Percentiles rank a stretch among this genome's conserved stretches.
phyloP scores from a whole-genome alignment of 2,797 vertebrate genomes.

The Myotis findleyi region DNA sequence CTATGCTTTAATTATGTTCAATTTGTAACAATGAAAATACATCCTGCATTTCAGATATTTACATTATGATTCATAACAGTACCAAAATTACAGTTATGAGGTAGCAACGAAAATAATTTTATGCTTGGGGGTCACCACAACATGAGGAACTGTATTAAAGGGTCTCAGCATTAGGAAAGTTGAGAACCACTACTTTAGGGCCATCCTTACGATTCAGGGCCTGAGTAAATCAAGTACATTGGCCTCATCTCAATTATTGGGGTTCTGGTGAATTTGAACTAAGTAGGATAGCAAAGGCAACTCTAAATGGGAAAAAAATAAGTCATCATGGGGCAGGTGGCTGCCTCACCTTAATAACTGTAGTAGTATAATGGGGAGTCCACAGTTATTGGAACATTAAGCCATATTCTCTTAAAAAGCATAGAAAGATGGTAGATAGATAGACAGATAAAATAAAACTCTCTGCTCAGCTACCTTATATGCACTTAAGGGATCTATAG shows the following conservation, averaged over 20 bases:
- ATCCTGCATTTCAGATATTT: no score
- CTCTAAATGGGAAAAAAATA: neutral
- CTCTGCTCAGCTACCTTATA: neutral
- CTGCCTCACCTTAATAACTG: neutral
- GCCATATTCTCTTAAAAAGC: neutral
- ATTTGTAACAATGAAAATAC: no score
- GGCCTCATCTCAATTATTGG: neutral
- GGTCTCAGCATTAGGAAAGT: no score
- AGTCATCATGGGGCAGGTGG: neutral
- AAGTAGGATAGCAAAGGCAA: neutral
- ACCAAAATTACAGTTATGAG: no score
- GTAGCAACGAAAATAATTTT: no score
- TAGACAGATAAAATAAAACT: neutral
- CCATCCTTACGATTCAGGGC: neutral
- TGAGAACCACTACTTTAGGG: neutral
- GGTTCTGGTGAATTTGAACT: neutral
- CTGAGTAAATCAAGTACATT: neutral
- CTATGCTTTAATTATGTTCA: no score
- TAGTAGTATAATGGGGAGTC: neutral
- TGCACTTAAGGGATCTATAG: neutral
- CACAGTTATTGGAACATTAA: neutral
- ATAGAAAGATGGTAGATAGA: neutral
- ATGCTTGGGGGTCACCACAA: no score
- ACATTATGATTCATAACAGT: no score
- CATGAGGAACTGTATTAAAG: no score